Base-by-base conservation (phyloP, 2,797 vertebrate species). In the Pristis pectinata region DNA sequence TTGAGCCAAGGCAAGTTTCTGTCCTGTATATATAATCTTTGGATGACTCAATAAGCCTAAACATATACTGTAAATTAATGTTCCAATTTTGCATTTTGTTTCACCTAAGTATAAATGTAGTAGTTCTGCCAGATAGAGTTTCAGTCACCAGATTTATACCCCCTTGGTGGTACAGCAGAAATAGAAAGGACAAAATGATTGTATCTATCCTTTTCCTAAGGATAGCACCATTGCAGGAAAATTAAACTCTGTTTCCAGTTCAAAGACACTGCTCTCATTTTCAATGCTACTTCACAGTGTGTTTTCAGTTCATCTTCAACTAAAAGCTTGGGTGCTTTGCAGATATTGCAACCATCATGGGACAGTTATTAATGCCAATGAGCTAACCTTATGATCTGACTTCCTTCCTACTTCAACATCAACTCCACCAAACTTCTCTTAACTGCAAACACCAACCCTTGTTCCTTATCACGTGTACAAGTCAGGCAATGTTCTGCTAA, bases 101-200 rank as follows among this genome's bases (percentile, higher is more conserved):
- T 41, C 67, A 64, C 19, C 59, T n/a, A 91, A 8, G 37, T 91
- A 91, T 41, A 41, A 34, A 41, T 6, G 13, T 79, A 79, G 19
- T 17, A 59, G 59, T 24, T 8, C 9, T 41, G 19, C 13, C 1
- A 37, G 13, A 89, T n/a, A 59, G 59, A 10, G 61, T 91, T 61
- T 24, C 64, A 91, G 67, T 41, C 37, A 59, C 30, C n/a, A 34
- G 44, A 24, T 67, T 67, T 67, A 22, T 91, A 19, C 24, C 8
- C 11, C n/a, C 41, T 24, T 67, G 27, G 6, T n/a, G 30, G 3
- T 59, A 2, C 30, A 11, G 17, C 24, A 41, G 17, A n/a, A 37
- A 67, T 67, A 76, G 67, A 70, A 74, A 94, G 72, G 44, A 53
- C 92, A 94, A 74, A 30, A 49, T 92, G 92, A 94, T 76, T 30